These are phyloP conservation scores for Marronus borbonicus DNA, from an alignment of 2,888 invertebrate genomes.

Conservation along the genomic window DNA sequence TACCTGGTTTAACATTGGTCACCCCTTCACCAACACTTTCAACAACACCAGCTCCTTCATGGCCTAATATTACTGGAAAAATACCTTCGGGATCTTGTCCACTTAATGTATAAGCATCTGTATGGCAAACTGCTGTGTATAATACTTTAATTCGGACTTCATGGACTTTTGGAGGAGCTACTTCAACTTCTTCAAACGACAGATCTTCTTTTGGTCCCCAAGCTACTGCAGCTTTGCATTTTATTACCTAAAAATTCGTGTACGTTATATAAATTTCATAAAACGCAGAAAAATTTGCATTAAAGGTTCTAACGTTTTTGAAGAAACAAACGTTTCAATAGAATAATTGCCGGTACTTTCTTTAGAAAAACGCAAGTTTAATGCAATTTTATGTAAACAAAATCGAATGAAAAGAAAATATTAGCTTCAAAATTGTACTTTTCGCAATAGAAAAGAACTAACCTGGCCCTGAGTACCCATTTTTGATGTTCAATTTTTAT, in stretches of 20 bases:
- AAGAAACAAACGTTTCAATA: too few species aligned
- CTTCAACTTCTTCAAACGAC: slow-evolving; percentile 92
- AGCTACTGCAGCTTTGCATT: slow-evolving; percentile 95
- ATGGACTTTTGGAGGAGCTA: slow-evolving; percentile 93
- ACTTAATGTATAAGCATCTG: slow-evolving; percentile 91
- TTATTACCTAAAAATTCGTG: slow-evolving; percentile 73
- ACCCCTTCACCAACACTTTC: slow-evolving; percentile 97
- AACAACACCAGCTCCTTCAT: slow-evolving; percentile 97
- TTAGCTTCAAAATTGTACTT: too few species aligned
- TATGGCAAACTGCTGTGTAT: slow-evolving; percentile 91
- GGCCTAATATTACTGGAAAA: slow-evolving; percentile 95
- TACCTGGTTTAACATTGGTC: slow-evolving; percentile 85
- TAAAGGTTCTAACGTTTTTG: too few species aligned
- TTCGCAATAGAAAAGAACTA: not conserved
- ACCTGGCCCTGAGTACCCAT: slow-evolving; percentile 48
- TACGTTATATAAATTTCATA: too few species aligned
- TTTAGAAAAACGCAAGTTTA: too few species aligned
- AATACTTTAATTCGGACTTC: slow-evolving; percentile 90
- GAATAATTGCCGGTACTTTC: too few species aligned
- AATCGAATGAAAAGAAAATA: too few species aligned
- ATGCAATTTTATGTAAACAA: too few species aligned
- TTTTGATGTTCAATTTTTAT: not conserved
- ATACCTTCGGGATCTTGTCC: slow-evolving; percentile 93
- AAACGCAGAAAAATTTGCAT: too few species aligned
- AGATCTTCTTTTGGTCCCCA: slow-evolving; percentile 95